Evolutionary conservation across 2,888 invertebrate species (phyloP), one percentile per base, ranked within the genome.

Genomic region (Pyrocoelia pectoralis): DNA sequence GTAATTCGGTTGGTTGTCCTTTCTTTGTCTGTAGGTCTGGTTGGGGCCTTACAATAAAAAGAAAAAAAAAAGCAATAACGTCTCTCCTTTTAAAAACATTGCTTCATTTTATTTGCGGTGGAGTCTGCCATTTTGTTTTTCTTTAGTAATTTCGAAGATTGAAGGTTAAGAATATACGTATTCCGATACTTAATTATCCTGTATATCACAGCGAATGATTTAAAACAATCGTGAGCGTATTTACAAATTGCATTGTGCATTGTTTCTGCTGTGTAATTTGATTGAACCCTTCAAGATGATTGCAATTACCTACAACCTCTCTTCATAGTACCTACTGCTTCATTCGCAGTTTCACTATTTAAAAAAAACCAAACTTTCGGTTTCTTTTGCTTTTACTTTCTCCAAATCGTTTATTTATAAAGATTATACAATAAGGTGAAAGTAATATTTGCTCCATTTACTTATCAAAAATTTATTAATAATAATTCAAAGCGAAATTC

Each of bases 11-110:
- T 58, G 64, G 59, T 49, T 58, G 65, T 68, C 68, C 68, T 71
- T 68, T 70, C 69, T 71, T 68, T 70, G 68, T 67, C 62, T 66
- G 61, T 43, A 40, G 58, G 69, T 67, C 68, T 70, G 70, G 65
- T 61, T 49, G 56, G 51, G 68, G 43, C 67, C 57, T 54, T 61
- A 43, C 57, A 64, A 52, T 56, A 61, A 55, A 33, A 57, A 68
- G 63, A 61, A 40, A 58, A 69, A 66, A 61, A 64, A 61, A 66
- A 59, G 53, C 64, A 58, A 56, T 66, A 67, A 62, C 61, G 67
- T 67, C 68, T 66, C 67, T 61, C 65, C 61, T n/a, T 51, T 68
- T 69, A 60, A 70, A 70, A 70, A 69, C 68, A 68, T 66, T 24
- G 24, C 24, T 24, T 33, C 29, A 38, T 46, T 33, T 33, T 33